Percentiles rank a stretch among this genome's conserved stretches.
Evolutionary conservation across 1,140 invertebrate species (phyloP).

Genomic region (Drosophila bipectinata): DNA sequence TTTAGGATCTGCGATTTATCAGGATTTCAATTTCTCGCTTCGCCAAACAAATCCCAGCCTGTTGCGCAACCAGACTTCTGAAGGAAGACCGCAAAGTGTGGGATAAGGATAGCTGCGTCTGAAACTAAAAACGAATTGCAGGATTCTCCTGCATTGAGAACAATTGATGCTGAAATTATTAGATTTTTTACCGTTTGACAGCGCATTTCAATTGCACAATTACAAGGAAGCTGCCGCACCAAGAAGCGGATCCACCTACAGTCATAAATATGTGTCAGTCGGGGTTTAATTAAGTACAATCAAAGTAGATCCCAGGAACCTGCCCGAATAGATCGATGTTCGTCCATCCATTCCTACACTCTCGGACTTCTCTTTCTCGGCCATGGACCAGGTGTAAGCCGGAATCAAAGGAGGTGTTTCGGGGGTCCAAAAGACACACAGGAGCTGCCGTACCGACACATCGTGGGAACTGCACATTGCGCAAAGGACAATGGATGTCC

Average conservation of each 20-base stretch:
- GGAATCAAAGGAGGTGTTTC: conserved; percentile 66
- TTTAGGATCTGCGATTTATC: conserved; percentile 35
- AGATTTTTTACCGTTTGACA: conserved; percentile 69
- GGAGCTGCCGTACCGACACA: conserved; percentile 26
- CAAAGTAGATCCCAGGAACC: conserved; percentile 44
- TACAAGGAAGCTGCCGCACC: conserved; percentile 66
- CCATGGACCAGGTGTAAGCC: conserved; percentile 54
- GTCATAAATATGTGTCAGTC: conserved; percentile 74
- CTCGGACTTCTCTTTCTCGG: neutral
- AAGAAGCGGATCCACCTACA: conserved; percentile 36
- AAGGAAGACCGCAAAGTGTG: conserved; percentile 47
- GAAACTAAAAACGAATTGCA: conserved; percentile 65
- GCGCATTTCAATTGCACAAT: conserved; percentile 57
- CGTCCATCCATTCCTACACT: conserved; percentile 27
- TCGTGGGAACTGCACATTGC: conserved; percentile 77
- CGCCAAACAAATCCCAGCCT: conserved; percentile 42
- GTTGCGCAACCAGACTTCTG: conserved; percentile 59
- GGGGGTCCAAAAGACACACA: conserved; percentile 27
- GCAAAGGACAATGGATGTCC: conserved; percentile 65
- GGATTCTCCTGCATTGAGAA: conserved; percentile 4
- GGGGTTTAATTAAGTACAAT: conserved; percentile 69
- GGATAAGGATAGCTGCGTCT: conserved; percentile 22
- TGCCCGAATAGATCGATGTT: conserved; percentile 44
- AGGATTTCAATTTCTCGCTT: conserved; percentile 57
- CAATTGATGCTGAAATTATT: conserved; percentile 66